Base-by-base conservation (phyloP, 1,140 invertebrate genomes). In the Diorhabda elongata region DNA sequence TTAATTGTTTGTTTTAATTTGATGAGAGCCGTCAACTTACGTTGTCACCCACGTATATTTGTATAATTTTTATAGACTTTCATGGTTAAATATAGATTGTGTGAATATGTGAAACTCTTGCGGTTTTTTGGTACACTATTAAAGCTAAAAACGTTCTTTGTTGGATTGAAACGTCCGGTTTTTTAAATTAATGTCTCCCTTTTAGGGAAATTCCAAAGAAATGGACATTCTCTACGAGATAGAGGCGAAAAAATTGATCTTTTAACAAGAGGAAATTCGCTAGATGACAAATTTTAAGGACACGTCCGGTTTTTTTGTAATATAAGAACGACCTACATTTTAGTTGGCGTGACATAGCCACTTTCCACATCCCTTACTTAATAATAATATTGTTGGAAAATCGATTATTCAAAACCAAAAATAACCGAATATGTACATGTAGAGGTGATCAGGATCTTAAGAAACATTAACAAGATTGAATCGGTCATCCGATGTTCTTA, bases 171-270 rank as follows among this genome's bases (percentile, higher is more conserved):
- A 71, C 69, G 74, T 75, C 72, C 72, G 69, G 72, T 72, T 66
- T 69, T 75, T 71, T 71, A 74, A 74, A 73, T 74, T 74, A 74
- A 73, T 71, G 73, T 66, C 61, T 47, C 56, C 71, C 73, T 74
- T 74, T 74, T 71, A 73, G 67, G 69, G 64, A 68, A 73, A 74
- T 73, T 74, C 73, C 71, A 74, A 74, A 73, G 74, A 73, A 75
- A 69, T 72, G 68, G 62, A 60, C 59, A 60, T 65, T 67, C 44
- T 66, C 62, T 61, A 57, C 67, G 67, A 65, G 47, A 65, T 41
- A 42, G 59, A 60, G 52, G 69, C 62, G 56, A 64, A 68, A 68
- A 72, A 71, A 72, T 69, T 74, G 67, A 74, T 72, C 68, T 72
- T 47, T 72, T 72, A 63, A 26, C 8, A n/a, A 67, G 58, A 61